These are phyloP conservation scores for Diorhabda carinulata DNA, from an alignment of 1,140 invertebrate species.

Conservation along the genomic window DNA sequence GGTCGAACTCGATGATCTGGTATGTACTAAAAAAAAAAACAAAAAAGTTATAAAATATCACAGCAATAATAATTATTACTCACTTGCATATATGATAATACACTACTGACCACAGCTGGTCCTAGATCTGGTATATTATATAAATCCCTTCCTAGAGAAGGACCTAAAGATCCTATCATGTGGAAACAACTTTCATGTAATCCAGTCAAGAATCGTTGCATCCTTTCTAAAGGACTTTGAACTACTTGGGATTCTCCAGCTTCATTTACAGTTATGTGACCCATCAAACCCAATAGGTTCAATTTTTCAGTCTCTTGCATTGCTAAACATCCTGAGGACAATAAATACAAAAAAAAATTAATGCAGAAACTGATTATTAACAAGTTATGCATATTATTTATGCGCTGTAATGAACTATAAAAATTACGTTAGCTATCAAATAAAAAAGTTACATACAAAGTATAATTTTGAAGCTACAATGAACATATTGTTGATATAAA, in stretches of 20 bases:
- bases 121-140: conserved; percentile 67
- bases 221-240: conserved; percentile 63
- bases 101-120: conserved; percentile 57
- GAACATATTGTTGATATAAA: too few species aligned
- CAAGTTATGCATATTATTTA: too few species aligned
- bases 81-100: conserved; percentile 67
- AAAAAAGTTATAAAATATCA: neutral
- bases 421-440: too few species aligned
- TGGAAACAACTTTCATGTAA: conserved; percentile 74
- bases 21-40: conserved; percentile 53
- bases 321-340: conserved; percentile 52
- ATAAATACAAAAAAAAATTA: too few species aligned
- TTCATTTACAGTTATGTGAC: conserved; percentile 43
- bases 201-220: conserved; percentile 73
- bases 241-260: conserved; percentile 49
- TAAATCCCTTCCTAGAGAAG: conserved; percentile 76
- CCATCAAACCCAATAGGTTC: conserved; percentile 59
- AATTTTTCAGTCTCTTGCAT: conserved; percentile 68
- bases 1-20: conserved; percentile 82
- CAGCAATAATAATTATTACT: conserved; percentile 22
- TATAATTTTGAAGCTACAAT: too few species aligned
- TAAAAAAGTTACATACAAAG: too few species aligned
- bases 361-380: too few species aligned
- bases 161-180: conserved; percentile 72
- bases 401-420: too few species aligned